Base-by-base conservation (phyloP, 2,113 vertebrate species). In the Echinops telfairi region DNA sequence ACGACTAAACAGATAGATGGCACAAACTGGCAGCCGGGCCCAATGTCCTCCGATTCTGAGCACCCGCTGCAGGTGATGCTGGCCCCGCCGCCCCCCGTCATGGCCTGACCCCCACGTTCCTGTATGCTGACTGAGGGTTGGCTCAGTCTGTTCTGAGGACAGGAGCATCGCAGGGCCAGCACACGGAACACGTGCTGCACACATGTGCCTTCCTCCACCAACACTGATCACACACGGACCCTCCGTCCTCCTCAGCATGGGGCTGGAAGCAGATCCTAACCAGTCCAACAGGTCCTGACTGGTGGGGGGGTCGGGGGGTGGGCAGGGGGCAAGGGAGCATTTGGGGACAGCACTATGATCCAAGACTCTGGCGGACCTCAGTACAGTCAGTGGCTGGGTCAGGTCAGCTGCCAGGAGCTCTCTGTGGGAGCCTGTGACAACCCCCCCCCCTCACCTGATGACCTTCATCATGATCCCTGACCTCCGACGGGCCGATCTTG, bases 11-110 rank as follows among this genome's bases (percentile, higher is more conserved):
- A 29, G n/a, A 68, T 23, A 8, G 23, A 6, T 81, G 14, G 70
- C 6, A 43, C 17, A 47, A 92, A 75, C 75, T 40, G 33, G 88
- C 20, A 33, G n/a, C 31, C 89, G 77, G 71, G 76, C 89, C 82
- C 60, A 40, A 36, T 19, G 40, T 73, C 85, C 33, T 82, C 47
- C 40, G 81, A 90, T 64, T 85, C 86, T 57, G 64, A 90, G 83
- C 83, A 86, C 31, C n/a, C n/a, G 10, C 16, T 17, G 20, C 36
- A 31, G 60, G 82, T 53, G 43, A 83, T 83, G 70, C 83, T 81
- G 47, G 81, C 36, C 81, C 84, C 83, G 31, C 38, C 6, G 64
- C 17, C 22, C 25, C 57, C 23, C 31, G 90, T 40, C 10, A 70
- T 10, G 77, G 71, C 29, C 27, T 29, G 29, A 64, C 10, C 22